Conservation (phyloP, 2,888 invertebrate species). For the Hypselothyrea guttata region DNA sequence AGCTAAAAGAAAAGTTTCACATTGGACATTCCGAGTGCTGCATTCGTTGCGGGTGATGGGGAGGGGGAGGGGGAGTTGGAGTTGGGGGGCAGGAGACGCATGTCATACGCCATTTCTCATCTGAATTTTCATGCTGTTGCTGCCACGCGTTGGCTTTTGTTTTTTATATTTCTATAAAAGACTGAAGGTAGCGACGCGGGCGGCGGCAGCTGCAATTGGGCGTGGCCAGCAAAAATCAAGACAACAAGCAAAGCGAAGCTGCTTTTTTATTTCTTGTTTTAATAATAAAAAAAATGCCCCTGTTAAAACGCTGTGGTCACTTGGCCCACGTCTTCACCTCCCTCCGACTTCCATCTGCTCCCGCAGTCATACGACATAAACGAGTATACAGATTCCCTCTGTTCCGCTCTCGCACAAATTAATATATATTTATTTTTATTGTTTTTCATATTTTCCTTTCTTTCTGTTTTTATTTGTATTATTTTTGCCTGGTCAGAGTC, state of each 20-base stretch:
- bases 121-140: slow-evolving; percentile 50
- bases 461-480: slow-evolving; percentile 55
- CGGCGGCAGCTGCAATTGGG: slow-evolving; percentile 50
- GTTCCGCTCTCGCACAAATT: slow-evolving; percentile 47
- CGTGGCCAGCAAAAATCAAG: slow-evolving; percentile 53
- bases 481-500: slow-evolving; percentile 37
- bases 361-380: slow-evolving; percentile 1
- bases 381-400: slow-evolving; percentile 3
- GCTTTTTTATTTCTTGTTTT: slow-evolving; percentile 36
- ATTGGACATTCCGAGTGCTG: slow-evolving; percentile 39
- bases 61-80: background rate
- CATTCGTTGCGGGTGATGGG: background rate
- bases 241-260: slow-evolving; percentile 34
- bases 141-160: slow-evolving; percentile 32
- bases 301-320: slow-evolving; percentile 69
- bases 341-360: background rate
- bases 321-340: slow-evolving; percentile 23
- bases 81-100: slow-evolving; percentile 17
- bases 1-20: slow-evolving; percentile 61
- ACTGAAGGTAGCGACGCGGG: slow-evolving; percentile 16
- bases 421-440: slow-evolving; percentile 67
- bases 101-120: slow-evolving; percentile 61
- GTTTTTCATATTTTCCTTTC: slow-evolving; percentile 40
- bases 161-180: slow-evolving; percentile 43
- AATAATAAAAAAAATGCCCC: slow-evolving; percentile 63